Evolutionary conservation across 2,888 invertebrate species (phyloP).

Genomic region (Ennomos fuscantarius): DNA sequence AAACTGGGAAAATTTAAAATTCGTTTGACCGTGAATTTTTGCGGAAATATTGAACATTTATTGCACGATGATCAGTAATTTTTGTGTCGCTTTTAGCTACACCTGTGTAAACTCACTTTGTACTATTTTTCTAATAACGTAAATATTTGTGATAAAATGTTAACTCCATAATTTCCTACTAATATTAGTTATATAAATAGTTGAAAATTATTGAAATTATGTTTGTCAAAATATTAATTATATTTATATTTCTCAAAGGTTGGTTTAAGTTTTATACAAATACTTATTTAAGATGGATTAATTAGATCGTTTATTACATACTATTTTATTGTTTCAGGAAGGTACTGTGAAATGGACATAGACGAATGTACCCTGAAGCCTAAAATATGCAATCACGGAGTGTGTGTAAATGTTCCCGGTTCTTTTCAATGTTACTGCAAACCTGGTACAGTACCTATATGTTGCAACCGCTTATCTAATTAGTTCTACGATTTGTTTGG

Average conservation of each 20-base stretch:
- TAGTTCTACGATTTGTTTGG: constrained; percentile 21
- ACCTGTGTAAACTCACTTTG: constrained; percentile 62
- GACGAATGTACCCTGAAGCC: constrained; percentile 88
- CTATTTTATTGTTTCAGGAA: constrained; percentile 63
- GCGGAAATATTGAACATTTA: too few species aligned
- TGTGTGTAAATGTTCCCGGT: constrained; percentile 91
- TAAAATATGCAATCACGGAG: constrained; percentile 91
- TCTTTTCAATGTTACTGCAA: constrained; percentile 94
- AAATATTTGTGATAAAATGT: constrained; percentile 33
- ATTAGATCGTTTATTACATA: not conserved
- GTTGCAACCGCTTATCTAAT: constrained; percentile 13
- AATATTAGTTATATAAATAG: constrained; percentile 3
- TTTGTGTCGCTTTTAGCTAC: constrained; percentile 42
- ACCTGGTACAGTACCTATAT: constrained; percentile 81
- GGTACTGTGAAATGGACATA: constrained; percentile 87
- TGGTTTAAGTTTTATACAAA: constrained; percentile 28
- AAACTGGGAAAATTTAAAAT: not conserved
- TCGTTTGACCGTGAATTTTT: too few species aligned
- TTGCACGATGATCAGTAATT: constrained; percentile 1
- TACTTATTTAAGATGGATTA: constrained; percentile 1
- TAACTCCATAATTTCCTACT: constrained; percentile 9
- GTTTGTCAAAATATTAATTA: constrained; percentile 33
- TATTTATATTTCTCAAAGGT: constrained; percentile 45
- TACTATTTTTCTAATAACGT: constrained; percentile 43
- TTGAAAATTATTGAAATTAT: constrained; percentile 19